Base-by-base conservation (phyloP, 2,797 vertebrate genomes). In the Ctenosaura bakeri region DNA sequence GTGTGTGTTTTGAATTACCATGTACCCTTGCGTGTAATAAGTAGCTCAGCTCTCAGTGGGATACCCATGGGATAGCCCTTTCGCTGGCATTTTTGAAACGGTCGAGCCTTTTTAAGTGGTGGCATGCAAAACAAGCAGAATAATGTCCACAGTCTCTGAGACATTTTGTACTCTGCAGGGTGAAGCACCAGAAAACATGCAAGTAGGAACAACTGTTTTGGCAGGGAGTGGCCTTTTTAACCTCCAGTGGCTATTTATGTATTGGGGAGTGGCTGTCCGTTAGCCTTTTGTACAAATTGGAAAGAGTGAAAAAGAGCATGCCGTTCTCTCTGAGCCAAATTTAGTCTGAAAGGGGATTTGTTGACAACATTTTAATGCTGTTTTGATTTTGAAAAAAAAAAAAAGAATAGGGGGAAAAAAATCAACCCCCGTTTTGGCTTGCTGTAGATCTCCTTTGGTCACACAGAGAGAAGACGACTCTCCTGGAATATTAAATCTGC, bases 221-320 rank as follows among this genome's bases (percentile, higher is more conserved):
- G 85, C 83, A 91, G 87, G 85, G 32, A 14, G 88, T 22, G 52
- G 35, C 84, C 59, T 84, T 85, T 92, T 94, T 89, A 93, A 88
- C 92, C 93, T 96, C 94, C 56, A 90, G 14, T 87, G 74, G 38
- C 83, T 93, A 95, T 95, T 93, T 93, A 89, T 92, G 89, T 92
- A 93, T 69, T 20, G 64, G 16, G 7, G 81, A 93, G 35, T 92
- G 88, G 93, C 85, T 50, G 89, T 59, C 52, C 26, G 29, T 91
- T 94, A 26, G 82, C 91, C 94, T 94, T 92, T 93, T 78, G 66
- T 20, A 90, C 88, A 94, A 90, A 54, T 90, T 86, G 80, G 77
- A 93, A 46, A 84, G 84, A 95, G 80, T 1, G 38, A 46, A 59
- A 84, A 93, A 93, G 92, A 93, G 62, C 73, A 84, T 73, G 64